phyloP scores from a whole-genome alignment of 2,113 vertebrate species.

The Echinops telfairi region DNA sequence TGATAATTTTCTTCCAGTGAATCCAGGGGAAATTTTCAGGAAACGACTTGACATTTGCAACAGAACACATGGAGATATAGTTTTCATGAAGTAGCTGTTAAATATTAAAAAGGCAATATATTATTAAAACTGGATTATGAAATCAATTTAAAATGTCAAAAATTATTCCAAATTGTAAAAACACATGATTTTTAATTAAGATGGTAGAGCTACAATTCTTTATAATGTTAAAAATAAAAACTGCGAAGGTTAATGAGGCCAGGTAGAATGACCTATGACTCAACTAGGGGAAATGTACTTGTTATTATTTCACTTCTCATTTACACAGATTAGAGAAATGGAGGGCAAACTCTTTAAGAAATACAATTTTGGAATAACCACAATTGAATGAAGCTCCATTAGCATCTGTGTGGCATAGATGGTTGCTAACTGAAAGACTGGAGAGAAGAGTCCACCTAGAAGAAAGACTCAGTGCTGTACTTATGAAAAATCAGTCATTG shows the following conservation, averaged over 20 bases:
- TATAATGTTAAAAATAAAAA: conserved; percentile 59
- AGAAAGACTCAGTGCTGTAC: neutral
- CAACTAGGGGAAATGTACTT: conserved; percentile 17
- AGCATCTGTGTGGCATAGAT: neutral
- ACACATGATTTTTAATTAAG: conserved; percentile 3
- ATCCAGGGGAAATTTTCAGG: conserved; percentile 45
- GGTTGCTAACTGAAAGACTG: neutral
- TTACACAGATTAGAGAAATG: conserved; percentile 37
- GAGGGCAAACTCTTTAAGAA: neutral
- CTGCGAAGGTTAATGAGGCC: neutral
- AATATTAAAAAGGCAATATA: conserved; percentile 25
- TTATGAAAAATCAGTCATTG: neutral
- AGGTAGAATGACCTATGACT: neutral
- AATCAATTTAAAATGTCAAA: conserved; percentile 50
- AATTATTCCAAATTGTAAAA: conserved; percentile 49
- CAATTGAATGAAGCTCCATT: conserved; percentile 34
- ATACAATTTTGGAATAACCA: conserved; percentile 25
- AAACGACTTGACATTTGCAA: conserved; percentile 43
- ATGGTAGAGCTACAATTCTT: conserved; percentile 40
- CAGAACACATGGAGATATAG: neutral
- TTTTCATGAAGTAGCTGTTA: conserved; percentile 25
- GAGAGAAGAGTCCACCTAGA: neutral
- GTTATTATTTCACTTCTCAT: conserved; percentile 20
- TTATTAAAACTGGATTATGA: conserved; percentile 42
- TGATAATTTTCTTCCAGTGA: conserved; percentile 54